A percentile compares a stretch with the other conserved stretches of the same genome.
These are phyloP conservation scores for Nephrotoma appendiculata DNA, from an alignment of 2,888 invertebrate species.

Conservation along the genomic window DNA sequence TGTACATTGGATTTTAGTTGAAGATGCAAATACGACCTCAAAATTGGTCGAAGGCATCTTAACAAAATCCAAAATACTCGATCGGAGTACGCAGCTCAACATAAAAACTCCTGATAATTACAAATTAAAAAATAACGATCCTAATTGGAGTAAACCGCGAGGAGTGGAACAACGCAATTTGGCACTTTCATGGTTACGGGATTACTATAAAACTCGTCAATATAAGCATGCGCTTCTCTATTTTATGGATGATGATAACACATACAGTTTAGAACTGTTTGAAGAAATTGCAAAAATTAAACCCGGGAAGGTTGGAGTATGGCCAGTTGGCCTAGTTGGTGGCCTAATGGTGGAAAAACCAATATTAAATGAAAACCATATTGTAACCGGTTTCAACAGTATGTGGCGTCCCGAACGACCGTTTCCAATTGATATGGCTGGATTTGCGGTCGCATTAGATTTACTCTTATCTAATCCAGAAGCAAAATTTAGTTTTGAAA, in stretches of 20 bases:
- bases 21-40: constrained; percentile 62
- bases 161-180: constrained; percentile 85
- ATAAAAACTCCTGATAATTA: constrained; percentile 54
- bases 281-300: constrained; percentile 73
- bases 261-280: constrained; percentile 80
- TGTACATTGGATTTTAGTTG: constrained; percentile 86
- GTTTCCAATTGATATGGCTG: constrained; percentile 98
- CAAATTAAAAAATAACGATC: constrained; percentile 50
- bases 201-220: constrained; percentile 42
- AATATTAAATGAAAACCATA: constrained; percentile 46
- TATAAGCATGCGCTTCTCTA: constrained; percentile 48
- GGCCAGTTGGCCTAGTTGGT: constrained; percentile 94
- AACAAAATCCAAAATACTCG: constrained; percentile 26
- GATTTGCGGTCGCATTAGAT: constrained; percentile 75
- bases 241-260: constrained; percentile 96
- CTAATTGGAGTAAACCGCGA: constrained; percentile 64
- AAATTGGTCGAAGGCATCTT: constrained; percentile 58
- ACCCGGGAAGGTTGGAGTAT: constrained; percentile 61
- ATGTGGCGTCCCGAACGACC: constrained; percentile 83
- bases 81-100: constrained; percentile 44
- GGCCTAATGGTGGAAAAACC: constrained; percentile 89
- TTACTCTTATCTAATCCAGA: constrained; percentile 54
- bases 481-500: constrained; percentile 68
- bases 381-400: constrained; percentile 43
- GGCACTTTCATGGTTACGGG: constrained; percentile 68